These are phyloP conservation scores for Micromesistius poutassou DNA, from an alignment of 2,797 vertebrate species.

Conservation along the genomic window DNA sequence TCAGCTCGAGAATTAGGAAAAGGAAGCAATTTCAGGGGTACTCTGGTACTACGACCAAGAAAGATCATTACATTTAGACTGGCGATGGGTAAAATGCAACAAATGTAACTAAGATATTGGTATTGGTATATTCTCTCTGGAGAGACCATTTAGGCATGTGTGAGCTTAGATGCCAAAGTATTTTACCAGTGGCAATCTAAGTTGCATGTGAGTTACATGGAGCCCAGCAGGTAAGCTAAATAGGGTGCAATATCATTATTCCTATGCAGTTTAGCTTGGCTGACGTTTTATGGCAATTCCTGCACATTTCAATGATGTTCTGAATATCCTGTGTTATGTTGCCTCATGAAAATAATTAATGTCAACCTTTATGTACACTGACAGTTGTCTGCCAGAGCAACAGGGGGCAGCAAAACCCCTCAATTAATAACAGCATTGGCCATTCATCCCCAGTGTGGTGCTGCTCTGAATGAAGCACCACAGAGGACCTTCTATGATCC, in stretches of 20 bases:
- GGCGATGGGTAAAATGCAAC: too few species aligned
- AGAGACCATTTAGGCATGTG: background rate
- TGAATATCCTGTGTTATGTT: too few species aligned
- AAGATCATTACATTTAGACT: background rate
- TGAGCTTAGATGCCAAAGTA: background rate
- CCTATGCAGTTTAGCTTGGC: background rate
- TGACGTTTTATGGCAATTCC: background rate
- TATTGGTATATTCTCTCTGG: background rate
- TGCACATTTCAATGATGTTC: too few species aligned
- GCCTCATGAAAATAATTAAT: background rate
- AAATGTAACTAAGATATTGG: too few species aligned
- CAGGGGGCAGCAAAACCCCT: background rate
- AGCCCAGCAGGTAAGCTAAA: background rate
- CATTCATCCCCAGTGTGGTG: background rate
- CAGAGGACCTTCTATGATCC: background rate
- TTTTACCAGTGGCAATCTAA: background rate
- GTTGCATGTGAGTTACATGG: background rate
- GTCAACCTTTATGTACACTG: background rate
- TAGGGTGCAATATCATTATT: background rate
- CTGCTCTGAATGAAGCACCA: background rate
- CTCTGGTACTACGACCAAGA: background rate
- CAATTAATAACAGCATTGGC: background rate
- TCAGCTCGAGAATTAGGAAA: background rate
- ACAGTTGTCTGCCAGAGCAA: background rate
- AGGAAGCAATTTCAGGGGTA: background rate